Evolutionary conservation across 2,113 vertebrate species (phyloP), one percentile per base, ranked within the genome.

Genomic region (Gallinago jamesoni): DNA sequence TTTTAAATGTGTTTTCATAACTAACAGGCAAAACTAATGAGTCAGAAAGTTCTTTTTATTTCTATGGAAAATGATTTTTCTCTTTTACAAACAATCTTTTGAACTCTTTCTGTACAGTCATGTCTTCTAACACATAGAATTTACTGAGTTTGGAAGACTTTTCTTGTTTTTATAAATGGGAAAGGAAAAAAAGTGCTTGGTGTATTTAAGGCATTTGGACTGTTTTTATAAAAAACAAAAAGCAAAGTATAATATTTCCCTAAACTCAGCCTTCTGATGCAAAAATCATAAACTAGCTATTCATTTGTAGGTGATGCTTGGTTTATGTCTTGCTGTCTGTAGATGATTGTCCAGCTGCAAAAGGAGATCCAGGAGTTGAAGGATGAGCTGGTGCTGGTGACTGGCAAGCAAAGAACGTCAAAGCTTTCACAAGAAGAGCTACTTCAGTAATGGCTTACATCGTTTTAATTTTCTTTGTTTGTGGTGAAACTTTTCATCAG

Each of bases 321-420:
- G 25, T 95, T 93, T 94, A 68, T 94, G 7, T 35, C 53, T 95
- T 95, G 17, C 52, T 97, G 14, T 97, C 95, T 94, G 41, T 81
- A 99, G 99, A 62, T 99, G 87, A 99, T 99, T 79, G 33, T 95
- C 8, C 98, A 97, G 78, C 97, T 99, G 90, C 99, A 98, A 93
- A 99, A 98, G 81, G 99, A 99, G 97, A 97, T 99, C 90, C 98
- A 98, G 93, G 98, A 97, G 28, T 96, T 99, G 96, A 99, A 98
- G 96, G 98, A 99, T 73, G 99, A 99, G 93, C 98, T 99, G 92
- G 96, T 96, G 5, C 75, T 99, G 92, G 94, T 98, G 91, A 99
- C 98, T 6, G 99, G 99, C 75, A 97, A 98, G 93, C 97, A 96
- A 95, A 98, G 98, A 95, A 97, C 96, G 0, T 98, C 99, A 75